phyloP scores from a whole-genome alignment of 2,113 vertebrate species.

The Upupa epops region DNA sequence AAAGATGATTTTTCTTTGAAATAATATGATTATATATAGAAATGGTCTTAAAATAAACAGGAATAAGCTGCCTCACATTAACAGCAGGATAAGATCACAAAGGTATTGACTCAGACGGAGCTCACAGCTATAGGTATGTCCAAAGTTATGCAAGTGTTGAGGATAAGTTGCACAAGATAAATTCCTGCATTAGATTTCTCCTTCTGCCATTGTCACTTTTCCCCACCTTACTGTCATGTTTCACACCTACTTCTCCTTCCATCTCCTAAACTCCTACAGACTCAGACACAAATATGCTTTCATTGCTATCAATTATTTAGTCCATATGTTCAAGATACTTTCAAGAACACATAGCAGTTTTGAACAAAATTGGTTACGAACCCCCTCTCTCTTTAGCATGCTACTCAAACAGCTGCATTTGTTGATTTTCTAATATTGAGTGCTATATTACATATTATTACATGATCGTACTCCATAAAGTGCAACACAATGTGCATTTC shows the following conservation, averaged over 20 bases:
- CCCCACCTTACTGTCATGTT: constrained; percentile 38
- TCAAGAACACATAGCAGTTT: not conserved
- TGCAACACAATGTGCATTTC: not conserved
- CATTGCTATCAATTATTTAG: not conserved
- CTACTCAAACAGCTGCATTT: not conserved
- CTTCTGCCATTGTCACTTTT: constrained; percentile 28
- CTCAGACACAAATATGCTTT: constrained; percentile 6
- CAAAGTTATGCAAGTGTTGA: not conserved
- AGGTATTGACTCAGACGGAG: not conserved
- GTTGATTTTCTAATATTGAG: not conserved
- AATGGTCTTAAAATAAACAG: not conserved
- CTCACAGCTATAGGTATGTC: not conserved
- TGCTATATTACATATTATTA: not conserved
- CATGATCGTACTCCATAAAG: not conserved
- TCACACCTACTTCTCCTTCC: constrained; percentile 37
- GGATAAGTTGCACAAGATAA: not conserved
- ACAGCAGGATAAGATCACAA: not conserved
- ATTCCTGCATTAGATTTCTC: constrained; percentile 12
- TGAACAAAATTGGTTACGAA: not conserved
- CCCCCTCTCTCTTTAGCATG: not conserved
- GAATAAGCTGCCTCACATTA: not conserved
- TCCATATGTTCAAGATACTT: constrained; percentile 14
- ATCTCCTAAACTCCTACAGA: constrained; percentile 34
- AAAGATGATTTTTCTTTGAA: not conserved
- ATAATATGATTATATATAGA: not conserved